Percentiles rank a stretch among this genome's conserved stretches.
phyloP scores from a whole-genome alignment of 2,113 vertebrate species.

The Hirundichthys speculiger region DNA sequence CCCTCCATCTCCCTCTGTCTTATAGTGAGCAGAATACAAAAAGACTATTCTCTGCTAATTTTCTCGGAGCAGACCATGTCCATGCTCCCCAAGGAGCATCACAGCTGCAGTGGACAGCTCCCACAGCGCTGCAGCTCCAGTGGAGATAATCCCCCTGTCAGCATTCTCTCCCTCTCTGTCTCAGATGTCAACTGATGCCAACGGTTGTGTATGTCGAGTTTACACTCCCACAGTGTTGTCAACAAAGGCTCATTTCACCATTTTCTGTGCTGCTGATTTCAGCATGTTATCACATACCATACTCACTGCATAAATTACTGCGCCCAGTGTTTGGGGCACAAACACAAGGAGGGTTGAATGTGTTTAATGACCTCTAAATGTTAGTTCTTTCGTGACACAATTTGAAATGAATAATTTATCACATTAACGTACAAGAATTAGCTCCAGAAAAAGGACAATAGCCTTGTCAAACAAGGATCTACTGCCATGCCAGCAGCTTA shows the following conservation, averaged over 20 bases:
- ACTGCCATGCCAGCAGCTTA: too few relatives aligned
- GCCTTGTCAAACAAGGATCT: too few relatives aligned
- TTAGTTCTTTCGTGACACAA: not conserved
- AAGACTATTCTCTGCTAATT: slow-evolving; percentile 42
- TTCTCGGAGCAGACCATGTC: slow-evolving; percentile 47
- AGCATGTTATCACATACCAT: slow-evolving; percentile 10
- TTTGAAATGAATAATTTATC: slow-evolving; percentile 14
- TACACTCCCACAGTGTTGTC: slow-evolving; percentile 59
- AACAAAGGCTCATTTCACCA: slow-evolving; percentile 41
- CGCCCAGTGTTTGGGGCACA: not conserved
- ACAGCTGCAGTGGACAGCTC: slow-evolving; percentile 59
- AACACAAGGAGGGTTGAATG: slow-evolving; percentile 5
- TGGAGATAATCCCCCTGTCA: slow-evolving; percentile 78
- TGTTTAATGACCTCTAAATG: slow-evolving; percentile 11
- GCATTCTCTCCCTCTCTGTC: slow-evolving; percentile 59
- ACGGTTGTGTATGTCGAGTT: slow-evolving; percentile 58
- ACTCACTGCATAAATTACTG: slow-evolving; percentile 11
- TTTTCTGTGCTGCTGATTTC: slow-evolving; percentile 37
- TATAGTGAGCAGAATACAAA: slow-evolving; percentile 21
- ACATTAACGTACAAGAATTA: not conserved
- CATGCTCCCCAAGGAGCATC: slow-evolving; percentile 54
- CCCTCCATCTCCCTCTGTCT: slow-evolving; percentile 7
- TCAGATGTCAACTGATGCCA: slow-evolving; percentile 64
- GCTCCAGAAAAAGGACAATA: too few relatives aligned
- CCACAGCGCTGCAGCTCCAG: slow-evolving; percentile 51